A percentile compares a stretch with the other conserved stretches of the same genome.
These are phyloP conservation scores for Nerophis ophidion DNA, from an alignment of 2,113 vertebrate species.

Conservation along the genomic window DNA sequence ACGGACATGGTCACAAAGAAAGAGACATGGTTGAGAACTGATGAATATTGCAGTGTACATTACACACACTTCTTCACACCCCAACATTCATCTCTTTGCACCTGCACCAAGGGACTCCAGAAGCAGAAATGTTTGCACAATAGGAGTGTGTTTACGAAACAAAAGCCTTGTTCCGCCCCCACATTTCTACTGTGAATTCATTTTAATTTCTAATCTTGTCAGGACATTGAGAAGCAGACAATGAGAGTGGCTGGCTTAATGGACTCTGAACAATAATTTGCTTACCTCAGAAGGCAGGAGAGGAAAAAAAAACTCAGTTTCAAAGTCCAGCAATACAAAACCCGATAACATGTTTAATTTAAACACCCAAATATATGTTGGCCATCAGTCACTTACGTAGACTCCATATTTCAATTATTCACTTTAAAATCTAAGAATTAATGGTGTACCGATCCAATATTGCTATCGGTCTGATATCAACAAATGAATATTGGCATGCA, in stretches of 20 bases:
- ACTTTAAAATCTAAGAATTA: not conserved
- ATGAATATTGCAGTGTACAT: constrained; percentile 62
- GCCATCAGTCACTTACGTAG: not conserved
- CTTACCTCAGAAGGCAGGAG: not conserved
- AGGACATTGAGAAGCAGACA: not conserved
- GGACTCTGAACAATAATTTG: not conserved
- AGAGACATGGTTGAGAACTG: constrained; percentile 51
- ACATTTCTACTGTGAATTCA: not conserved
- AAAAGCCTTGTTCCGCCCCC: not conserved
- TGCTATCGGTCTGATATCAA: too few relatives aligned
- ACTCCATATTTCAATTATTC: not conserved
- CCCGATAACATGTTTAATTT: not conserved
- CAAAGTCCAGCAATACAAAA: not conserved
- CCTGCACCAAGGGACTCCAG: not conserved
- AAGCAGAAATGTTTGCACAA: not conserved
- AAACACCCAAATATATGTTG: not conserved
- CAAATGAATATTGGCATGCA: too few relatives aligned
- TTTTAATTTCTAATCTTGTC: not conserved
- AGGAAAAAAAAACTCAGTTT: not conserved
- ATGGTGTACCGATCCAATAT: too few relatives aligned
- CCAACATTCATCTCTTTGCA: not conserved
- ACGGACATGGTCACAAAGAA: constrained; percentile 51
- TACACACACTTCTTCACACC: not conserved
- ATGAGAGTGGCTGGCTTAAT: not conserved
- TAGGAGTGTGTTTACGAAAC: not conserved